phyloP scores from a whole-genome alignment of 1,140 invertebrate species.

The Agraylea sexmaculata region DNA sequence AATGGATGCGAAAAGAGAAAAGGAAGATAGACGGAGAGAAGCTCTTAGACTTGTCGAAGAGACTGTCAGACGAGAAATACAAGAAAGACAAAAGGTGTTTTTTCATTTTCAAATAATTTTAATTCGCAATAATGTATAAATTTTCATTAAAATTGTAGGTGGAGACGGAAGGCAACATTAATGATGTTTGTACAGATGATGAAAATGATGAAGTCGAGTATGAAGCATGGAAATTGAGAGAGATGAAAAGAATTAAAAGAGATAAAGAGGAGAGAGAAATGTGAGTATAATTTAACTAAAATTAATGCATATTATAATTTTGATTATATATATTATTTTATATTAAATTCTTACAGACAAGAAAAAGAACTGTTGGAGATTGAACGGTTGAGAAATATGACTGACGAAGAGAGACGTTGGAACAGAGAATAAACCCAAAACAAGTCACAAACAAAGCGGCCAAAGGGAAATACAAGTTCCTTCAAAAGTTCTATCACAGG shows the following conservation, averaged over 20 bases:
- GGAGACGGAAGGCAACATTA: slow-evolving; percentile 45
- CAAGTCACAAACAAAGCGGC: slow-evolving; percentile 85
- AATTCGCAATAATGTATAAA: too few species aligned
- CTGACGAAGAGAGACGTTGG: slow-evolving; percentile 91
- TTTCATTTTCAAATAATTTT: background rate
- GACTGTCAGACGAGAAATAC: slow-evolving; percentile 65
- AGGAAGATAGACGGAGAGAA: slow-evolving; percentile 72
- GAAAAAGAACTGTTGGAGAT: slow-evolving; percentile 85
- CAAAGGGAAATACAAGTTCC: slow-evolving; percentile 99
- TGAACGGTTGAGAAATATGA: slow-evolving; percentile 85
- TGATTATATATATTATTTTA: background rate
- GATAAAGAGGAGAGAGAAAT: slow-evolving; percentile 90
- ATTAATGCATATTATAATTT: background rate
- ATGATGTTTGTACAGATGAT: slow-evolving; percentile 91
- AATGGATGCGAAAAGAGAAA: slow-evolving; percentile 60
- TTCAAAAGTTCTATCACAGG: slow-evolving; percentile 98
- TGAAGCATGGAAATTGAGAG: slow-evolving; percentile 94
- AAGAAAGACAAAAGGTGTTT: slow-evolving; percentile 28
- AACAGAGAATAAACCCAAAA: slow-evolving; percentile 88
- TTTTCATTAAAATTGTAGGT: slow-evolving; percentile 6
- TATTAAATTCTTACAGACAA: slow-evolving; percentile 34
- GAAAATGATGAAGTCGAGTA: slow-evolving; percentile 98
- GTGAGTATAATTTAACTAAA: slow-evolving; percentile 41
- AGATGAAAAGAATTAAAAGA: slow-evolving; percentile 90
- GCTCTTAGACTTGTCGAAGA: slow-evolving; percentile 87